A percentile compares a stretch with the other conserved stretches of the same genome.
Conservation (phyloP, 2,113 vertebrate genomes). For the Mugil cephalus region DNA sequence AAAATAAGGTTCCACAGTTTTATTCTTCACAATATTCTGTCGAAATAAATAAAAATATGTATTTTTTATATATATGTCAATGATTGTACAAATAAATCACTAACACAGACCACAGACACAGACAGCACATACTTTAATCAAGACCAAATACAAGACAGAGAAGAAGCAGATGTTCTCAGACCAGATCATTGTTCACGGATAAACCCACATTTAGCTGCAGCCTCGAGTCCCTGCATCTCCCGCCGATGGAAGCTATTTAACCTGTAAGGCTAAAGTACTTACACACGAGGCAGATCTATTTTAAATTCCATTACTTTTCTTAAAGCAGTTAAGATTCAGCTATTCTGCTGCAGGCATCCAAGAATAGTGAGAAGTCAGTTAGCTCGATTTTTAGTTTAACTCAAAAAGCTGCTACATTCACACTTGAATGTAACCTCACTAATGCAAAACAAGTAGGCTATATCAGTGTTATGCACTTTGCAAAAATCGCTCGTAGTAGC, state of each 20-base stretch:
- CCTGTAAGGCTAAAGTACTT: constrained; percentile 37
- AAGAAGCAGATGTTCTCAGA: constrained; percentile 37
- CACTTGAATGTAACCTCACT: background rate
- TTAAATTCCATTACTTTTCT: constrained; percentile 35
- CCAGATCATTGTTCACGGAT: constrained; percentile 44
- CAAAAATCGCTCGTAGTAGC: background rate
- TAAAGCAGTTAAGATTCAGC: constrained; percentile 18
- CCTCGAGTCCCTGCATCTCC: constrained; percentile 20
- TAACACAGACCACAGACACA: background rate
- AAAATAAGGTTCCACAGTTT: no score
- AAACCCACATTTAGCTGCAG: constrained; percentile 24
- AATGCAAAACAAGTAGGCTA: background rate
- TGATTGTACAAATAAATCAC: no score
- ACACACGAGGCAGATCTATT: background rate
- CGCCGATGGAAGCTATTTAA: constrained; percentile 40
- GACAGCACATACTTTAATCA: background rate
- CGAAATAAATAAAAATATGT: no score
- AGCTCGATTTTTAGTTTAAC: background rate
- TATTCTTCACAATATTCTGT: no score
- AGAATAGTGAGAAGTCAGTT: background rate
- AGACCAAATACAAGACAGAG: background rate
- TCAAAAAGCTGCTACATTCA: background rate
- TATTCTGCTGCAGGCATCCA: background rate
- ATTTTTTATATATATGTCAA: no score
- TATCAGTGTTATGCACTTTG: background rate